Evolutionary conservation across 1,140 invertebrate genomes (phyloP).

Genomic region (Papilio dardanus): DNA sequence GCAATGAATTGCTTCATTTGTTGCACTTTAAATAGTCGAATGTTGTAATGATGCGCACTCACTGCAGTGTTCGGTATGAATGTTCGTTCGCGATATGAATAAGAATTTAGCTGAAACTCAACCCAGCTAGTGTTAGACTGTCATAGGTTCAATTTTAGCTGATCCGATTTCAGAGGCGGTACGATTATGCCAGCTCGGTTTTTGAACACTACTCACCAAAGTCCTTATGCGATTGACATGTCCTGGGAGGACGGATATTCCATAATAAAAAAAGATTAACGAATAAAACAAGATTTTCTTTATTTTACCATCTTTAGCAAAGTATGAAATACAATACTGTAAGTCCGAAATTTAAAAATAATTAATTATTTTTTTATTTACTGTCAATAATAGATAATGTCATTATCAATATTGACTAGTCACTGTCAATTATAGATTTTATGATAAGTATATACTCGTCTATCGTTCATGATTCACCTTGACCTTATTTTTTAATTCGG

Average conservation of each 20-base stretch:
- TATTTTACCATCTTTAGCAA: no score
- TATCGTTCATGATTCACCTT: background rate
- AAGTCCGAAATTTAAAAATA: no score
- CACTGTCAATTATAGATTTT: background rate
- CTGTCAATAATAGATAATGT: background rate
- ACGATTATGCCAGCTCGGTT: no score
- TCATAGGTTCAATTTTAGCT: no score
- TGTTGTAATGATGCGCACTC: background rate
- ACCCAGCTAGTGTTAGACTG: background rate
- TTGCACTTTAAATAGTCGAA: constrained; percentile 1
- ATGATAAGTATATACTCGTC: background rate
- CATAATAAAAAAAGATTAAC: no score
- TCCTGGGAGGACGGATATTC: no score
- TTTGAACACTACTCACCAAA: no score
- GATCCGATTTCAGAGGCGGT: no score
- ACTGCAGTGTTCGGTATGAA: background rate
- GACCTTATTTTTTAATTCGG: constrained; percentile 18
- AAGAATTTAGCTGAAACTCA: background rate
- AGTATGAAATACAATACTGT: no score
- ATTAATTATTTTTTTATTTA: no score
- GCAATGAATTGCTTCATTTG: background rate
- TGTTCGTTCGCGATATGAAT: background rate
- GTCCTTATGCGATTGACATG: no score
- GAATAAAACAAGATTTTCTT: no score
- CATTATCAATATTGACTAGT: background rate